These are phyloP conservation scores for Schizaphis graminum DNA, from an alignment of 2,888 invertebrate genomes.

Conservation along the genomic window DNA sequence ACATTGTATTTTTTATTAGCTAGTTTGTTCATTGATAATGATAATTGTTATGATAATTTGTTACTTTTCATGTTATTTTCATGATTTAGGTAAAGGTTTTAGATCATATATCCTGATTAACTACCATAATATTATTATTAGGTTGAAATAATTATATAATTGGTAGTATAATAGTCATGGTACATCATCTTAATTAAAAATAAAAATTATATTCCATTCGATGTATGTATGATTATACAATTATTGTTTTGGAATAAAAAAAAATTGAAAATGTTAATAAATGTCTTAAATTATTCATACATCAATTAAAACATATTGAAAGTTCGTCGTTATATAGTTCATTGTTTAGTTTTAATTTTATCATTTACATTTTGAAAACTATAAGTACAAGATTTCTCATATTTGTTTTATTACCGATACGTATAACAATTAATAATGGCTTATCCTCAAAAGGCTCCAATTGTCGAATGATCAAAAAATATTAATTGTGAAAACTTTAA, in stretches of 20 bases:
- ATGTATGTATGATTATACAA: too few relatives aligned
- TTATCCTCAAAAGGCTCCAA: not conserved
- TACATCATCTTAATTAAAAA: too few relatives aligned
- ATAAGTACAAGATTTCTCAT: not conserved
- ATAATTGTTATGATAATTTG: not conserved
- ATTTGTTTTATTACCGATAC: not conserved
- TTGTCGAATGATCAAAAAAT: not conserved
- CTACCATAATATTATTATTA: too few relatives aligned
- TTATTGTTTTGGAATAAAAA: too few relatives aligned
- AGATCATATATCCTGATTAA: not conserved
- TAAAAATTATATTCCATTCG: too few relatives aligned
- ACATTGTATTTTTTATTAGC: not conserved
- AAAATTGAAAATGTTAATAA: too few relatives aligned
- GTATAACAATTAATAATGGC: not conserved
- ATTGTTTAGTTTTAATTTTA: not conserved
- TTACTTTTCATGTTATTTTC: not conserved
- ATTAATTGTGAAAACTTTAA: not conserved
- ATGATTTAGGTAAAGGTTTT: not conserved
- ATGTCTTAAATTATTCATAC: too few relatives aligned
- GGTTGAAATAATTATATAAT: too few relatives aligned
- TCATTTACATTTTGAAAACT: not conserved
- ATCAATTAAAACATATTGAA: too few relatives aligned
- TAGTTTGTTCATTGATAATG: too few relatives aligned
- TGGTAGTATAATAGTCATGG: too few relatives aligned
- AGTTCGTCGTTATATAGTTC: too few relatives aligned